Conservation (phyloP, 2,797 vertebrate species). For the Tragelaphus oryx region DNA sequence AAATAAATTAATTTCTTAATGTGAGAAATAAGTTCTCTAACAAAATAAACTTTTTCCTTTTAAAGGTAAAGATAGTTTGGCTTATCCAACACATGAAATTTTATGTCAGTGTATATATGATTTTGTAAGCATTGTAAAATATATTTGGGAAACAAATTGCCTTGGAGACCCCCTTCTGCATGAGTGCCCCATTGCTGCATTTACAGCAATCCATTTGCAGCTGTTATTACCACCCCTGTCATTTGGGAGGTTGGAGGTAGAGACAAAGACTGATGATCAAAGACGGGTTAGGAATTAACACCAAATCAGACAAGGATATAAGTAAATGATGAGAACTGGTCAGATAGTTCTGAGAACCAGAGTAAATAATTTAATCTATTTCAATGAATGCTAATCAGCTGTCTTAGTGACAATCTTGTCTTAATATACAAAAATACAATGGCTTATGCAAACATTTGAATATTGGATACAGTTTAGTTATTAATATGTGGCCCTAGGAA, state of each 20-base stretch:
- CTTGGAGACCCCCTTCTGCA: background rate
- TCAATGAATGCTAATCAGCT: conserved; percentile 26
- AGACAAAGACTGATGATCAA: background rate
- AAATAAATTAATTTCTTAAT: background rate
- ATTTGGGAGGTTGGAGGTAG: background rate
- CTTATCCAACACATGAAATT: background rate
- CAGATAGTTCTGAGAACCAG: background rate
- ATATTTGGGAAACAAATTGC: background rate
- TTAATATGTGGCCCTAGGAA: background rate
- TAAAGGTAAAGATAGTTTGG: background rate
- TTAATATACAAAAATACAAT: background rate
- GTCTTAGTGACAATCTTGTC: background rate
- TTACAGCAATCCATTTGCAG: background rate
- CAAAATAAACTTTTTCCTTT: background rate
- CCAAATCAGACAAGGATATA: background rate
- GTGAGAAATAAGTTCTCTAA: background rate
- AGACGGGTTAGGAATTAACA: conserved; percentile 17
- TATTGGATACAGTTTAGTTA: background rate
- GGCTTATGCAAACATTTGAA: conserved; percentile 8
- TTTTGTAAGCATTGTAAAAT: background rate
- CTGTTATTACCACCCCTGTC: background rate
- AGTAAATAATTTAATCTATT: background rate
- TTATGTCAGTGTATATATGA: background rate
- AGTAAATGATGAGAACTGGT: background rate
- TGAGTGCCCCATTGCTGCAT: background rate